Evolutionary conservation across 2,797 vertebrate genomes (phyloP).

Genomic region (Furcifer pardalis): DNA sequence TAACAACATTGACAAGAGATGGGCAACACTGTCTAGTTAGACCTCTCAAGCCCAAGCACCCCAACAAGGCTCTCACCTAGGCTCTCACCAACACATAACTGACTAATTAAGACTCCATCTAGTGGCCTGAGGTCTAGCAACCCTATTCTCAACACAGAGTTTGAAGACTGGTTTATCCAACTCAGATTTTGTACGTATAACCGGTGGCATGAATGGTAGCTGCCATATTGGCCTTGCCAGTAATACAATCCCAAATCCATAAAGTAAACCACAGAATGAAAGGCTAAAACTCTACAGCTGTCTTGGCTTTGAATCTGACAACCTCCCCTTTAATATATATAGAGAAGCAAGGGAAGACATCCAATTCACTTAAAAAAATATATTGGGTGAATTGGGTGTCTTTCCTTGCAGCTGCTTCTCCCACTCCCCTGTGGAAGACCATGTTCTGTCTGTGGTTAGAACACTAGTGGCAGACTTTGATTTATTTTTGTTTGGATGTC

Average conservation of each 20-base stretch:
- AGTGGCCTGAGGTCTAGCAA: no score
- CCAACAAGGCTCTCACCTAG: no score
- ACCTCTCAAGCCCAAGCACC: no score
- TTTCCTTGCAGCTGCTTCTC: background rate
- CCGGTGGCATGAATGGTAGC: background rate
- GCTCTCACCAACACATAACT: no score
- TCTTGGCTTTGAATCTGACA: background rate
- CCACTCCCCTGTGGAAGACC: conserved; percentile 1
- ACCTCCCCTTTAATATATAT: no score
- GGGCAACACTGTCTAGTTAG: no score
- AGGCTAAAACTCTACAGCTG: background rate
- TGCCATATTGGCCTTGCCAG: background rate
- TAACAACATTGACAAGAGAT: no score
- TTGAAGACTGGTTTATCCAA: background rate
- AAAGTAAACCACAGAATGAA: background rate
- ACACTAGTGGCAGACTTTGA: conserved; percentile 6
- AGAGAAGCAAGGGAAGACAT: no score
- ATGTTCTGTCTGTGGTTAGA: conserved; percentile 18
- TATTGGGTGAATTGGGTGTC: no score
- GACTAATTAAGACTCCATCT: no score
- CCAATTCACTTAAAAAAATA: no score
- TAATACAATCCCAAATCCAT: background rate
- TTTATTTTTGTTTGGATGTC: conserved; percentile 36
- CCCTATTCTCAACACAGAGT: background rate
- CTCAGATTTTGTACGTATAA: background rate